phyloP scores from a whole-genome alignment of 2,797 vertebrate genomes.

The Spatula versicolor region DNA sequence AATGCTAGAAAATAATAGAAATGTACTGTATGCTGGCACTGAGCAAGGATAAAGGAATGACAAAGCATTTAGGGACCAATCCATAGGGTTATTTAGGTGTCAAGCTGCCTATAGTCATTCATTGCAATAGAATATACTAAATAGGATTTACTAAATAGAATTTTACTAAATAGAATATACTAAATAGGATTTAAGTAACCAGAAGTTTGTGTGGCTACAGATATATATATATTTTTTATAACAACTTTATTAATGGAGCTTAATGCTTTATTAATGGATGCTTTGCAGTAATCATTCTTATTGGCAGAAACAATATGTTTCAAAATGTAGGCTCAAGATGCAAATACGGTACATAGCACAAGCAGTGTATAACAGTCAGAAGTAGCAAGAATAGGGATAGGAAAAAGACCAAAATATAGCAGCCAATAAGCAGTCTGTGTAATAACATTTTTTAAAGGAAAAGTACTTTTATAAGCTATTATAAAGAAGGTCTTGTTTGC shows the following conservation, averaged over 20 bases:
- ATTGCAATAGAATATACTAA: neutral
- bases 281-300: neutral
- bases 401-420: neutral
- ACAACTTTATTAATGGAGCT: neutral
- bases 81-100: neutral
- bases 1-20: slow-evolving; percentile 5
- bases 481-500: neutral
- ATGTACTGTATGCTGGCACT: neutral
- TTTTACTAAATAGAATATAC: neutral
- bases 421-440: neutral
- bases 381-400: neutral
- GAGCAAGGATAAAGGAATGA: neutral
- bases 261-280: neutral
- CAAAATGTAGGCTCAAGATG: neutral
- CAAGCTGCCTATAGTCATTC: neutral
- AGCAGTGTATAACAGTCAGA: neutral
- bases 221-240: neutral
- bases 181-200: neutral
- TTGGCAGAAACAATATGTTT: neutral
- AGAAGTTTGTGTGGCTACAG: neutral
- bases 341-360: neutral
- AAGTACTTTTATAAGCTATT: neutral
- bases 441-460: neutral
- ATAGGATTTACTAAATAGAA: neutral
- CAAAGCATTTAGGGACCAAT: neutral